Conservation (phyloP, 1,140 invertebrate species). For the Drosophila pruinosa region DNA sequence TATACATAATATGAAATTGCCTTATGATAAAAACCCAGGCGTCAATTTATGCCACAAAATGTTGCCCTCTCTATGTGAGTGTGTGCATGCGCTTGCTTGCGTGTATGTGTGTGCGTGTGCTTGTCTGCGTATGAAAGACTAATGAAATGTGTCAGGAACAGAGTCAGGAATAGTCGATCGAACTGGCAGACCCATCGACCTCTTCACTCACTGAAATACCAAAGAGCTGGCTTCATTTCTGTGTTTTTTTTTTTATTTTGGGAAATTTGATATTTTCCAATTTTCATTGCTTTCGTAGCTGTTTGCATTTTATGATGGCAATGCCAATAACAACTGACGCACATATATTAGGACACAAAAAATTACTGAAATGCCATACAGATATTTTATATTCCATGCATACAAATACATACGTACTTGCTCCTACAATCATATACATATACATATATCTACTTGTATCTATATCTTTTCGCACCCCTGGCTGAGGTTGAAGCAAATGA, state of each 20-base stretch:
- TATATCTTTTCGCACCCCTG: slow-evolving; percentile 53
- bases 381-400: slow-evolving; percentile 39
- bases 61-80: not conserved
- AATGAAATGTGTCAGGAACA: slow-evolving; percentile 78
- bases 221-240: not conserved
- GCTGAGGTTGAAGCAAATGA: slow-evolving; percentile 57
- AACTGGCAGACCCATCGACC: slow-evolving; percentile 40
- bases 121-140: slow-evolving; percentile 46
- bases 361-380: slow-evolving; percentile 55
- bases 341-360: slow-evolving; percentile 36
- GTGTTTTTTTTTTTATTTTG: slow-evolving; percentile 20
- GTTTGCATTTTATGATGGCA: slow-evolving; percentile 62
- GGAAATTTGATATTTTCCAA: slow-evolving; percentile 79
- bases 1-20: slow-evolving; percentile 73
- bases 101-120: not conserved
- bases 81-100: not conserved
- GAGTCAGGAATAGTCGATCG: slow-evolving; percentile 57
- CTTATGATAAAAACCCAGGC: slow-evolving; percentile 72
- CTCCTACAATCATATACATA: slow-evolving; percentile 14
- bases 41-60: slow-evolving; percentile 64
- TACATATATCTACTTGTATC: slow-evolving; percentile 27
- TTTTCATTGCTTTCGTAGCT: slow-evolving; percentile 64
- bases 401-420: slow-evolving; percentile 18
- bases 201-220: slow-evolving; percentile 28
- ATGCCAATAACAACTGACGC: slow-evolving; percentile 45